Evolutionary conservation across 1,140 invertebrate species (phyloP).

Genomic region (Heliconius hewitsoni): DNA sequence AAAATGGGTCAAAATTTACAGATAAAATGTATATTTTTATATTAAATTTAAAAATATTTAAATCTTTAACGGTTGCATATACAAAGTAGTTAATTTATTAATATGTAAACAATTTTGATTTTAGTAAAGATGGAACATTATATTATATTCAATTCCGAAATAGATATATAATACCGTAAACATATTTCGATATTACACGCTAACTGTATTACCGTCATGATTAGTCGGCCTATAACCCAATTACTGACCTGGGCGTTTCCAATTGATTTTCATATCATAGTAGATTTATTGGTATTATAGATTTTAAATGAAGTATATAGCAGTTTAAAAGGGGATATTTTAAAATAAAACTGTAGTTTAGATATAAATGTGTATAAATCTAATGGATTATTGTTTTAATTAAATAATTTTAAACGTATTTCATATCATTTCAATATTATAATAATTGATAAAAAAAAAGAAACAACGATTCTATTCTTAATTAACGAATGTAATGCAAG

Average conservation of each 20-base stretch:
- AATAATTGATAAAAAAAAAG: not conserved
- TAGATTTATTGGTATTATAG: conserved; percentile 17
- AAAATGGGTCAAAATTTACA: too few relatives aligned
- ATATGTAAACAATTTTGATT: not conserved
- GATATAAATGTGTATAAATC: not conserved
- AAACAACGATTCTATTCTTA: not conserved
- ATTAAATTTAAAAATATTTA: too few relatives aligned
- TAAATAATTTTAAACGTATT: not conserved
- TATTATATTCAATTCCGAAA: not conserved
- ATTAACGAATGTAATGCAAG: not conserved
- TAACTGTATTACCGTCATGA: conserved; percentile 22
- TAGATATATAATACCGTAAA: not conserved
- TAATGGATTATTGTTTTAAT: not conserved
- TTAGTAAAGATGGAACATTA: too few relatives aligned
- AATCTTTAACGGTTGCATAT: not conserved
- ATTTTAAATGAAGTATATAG: not conserved
- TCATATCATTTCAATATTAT: not conserved
- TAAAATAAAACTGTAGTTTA: not conserved
- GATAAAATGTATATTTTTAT: too few relatives aligned
- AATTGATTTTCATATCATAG: conserved; percentile 23
- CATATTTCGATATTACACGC: not conserved
- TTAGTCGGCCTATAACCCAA: conserved; percentile 22
- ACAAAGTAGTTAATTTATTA: not conserved
- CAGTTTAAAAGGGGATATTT: not conserved
- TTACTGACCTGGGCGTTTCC: conserved; percentile 12